Conservation (phyloP, 1,140 invertebrate genomes). For the Drosophila setifemur region DNA sequence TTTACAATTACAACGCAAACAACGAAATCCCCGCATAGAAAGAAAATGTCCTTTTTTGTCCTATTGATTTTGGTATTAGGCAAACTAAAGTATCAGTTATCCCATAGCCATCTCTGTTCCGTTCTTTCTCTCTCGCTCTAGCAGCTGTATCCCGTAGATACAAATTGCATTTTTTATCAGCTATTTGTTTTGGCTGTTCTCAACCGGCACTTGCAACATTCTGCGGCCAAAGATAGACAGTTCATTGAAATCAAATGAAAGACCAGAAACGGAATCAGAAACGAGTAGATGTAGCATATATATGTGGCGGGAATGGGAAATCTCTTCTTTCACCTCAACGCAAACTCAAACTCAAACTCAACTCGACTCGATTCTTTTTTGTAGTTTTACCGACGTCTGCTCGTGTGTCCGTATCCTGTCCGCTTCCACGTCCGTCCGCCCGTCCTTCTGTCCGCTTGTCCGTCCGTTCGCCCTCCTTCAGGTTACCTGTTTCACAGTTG, state of each 20-base stretch:
- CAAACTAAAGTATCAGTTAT: conserved; percentile 45
- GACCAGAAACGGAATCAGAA: conserved; percentile 45
- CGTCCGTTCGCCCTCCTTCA: conserved; percentile 29
- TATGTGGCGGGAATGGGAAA: conserved; percentile 12
- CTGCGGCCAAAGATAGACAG: conserved; percentile 38
- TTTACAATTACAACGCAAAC: conserved; percentile 73
- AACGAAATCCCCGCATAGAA: conserved; percentile 33
- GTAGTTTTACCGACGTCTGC: conserved; percentile 74
- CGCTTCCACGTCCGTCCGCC: conserved; percentile 26
- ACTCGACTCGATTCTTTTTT: conserved; percentile 45
- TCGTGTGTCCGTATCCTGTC: conserved; percentile 26
- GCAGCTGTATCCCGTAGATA: conserved; percentile 46
- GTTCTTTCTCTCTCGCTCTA: neutral
- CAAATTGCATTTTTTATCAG: conserved; percentile 71
- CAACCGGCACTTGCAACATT: conserved; percentile 67
- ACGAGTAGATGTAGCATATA: neutral
- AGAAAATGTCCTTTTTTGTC: conserved; percentile 45
- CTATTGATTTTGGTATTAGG: conserved; percentile 36
- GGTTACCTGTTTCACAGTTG: conserved; percentile 77
- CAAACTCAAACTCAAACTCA: conserved; percentile 13
- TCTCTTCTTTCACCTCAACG: conserved; percentile 61
- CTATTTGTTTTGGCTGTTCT: conserved; percentile 64
- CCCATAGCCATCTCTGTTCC: conserved; percentile 1
- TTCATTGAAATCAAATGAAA: conserved; percentile 75
- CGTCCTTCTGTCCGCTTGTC: conserved; percentile 26